Evolutionary conservation across 2,888 invertebrate genomes (phyloP), one percentile per base, ranked within the genome.

Genomic region (Drosophila neotestacea): DNA sequence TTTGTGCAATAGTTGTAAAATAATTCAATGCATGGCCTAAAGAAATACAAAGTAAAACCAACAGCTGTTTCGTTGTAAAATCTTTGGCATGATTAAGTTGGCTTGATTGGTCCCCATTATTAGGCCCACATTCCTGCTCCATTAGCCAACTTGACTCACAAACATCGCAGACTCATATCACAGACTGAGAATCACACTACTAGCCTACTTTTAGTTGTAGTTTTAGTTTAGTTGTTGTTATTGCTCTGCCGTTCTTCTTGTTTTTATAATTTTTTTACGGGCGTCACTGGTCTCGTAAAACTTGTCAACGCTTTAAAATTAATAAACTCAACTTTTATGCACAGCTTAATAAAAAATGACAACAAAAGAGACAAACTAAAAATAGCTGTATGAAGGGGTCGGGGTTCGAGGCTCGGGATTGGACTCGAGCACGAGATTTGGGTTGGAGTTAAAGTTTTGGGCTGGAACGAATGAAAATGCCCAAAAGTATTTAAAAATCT

Each of bases 221-320:
- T 22, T 6, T 7, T 6, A 6, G 32, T 38, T 38, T n/a, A 6
- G 11, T 46, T 27, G 27, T 28, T 30, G 10, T 32, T 10, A 6
- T 9, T 46, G 5, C 22, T 22, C 2, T 22, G 22, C 22, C 22
- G 3, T 36, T 36, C 4, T 50, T 67, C 51, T 47, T 58, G 46
- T 38, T 62, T 41, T 39, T 44, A 41, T 22, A 1, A 22, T 22
- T 27, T 56, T 56, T 58, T 73, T 51, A 68, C 61, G 63, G 79
- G 70, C 82, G 70, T 74, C 79, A 46, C 68, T 60, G 83, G 74
- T 46, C 75, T 81, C 84, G 70, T 84, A 87, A 89, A 84, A 85
- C 72, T 85, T 89, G 89, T 87, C 85, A 88, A 76, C 84, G 89
- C 72, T 89, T 88, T 70, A 87, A 86, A 85, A 85, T 89, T 87